Evolutionary conservation across 2,113 vertebrate genomes (phyloP).

Genomic region (Sorex fumeus): DNA sequence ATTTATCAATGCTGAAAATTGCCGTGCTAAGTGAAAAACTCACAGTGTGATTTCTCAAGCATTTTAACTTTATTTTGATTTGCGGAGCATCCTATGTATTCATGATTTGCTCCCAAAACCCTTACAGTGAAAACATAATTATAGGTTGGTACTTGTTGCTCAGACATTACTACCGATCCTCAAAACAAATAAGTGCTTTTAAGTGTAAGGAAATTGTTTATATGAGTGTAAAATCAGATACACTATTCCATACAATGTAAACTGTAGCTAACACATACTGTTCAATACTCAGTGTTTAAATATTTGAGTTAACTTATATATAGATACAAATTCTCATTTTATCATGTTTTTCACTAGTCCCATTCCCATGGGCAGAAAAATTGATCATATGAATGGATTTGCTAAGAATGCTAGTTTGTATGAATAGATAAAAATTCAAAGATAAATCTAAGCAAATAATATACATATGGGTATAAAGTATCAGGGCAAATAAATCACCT

Average conservation of each 20-base stretch:
- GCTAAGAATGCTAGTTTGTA: constrained; percentile 2
- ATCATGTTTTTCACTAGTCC: neutral
- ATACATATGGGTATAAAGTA: neutral
- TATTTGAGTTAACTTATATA: too few species aligned
- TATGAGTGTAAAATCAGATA: too few species aligned
- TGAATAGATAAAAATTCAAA: neutral
- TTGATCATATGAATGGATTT: constrained; percentile 7
- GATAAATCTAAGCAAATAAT: constrained; percentile 5
- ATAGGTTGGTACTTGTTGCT: too few species aligned
- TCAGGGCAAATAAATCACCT: constrained; percentile 21
- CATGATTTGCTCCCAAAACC: neutral
- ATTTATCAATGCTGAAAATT: constrained; percentile 47
- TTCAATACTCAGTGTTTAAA: too few species aligned
- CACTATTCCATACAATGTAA: too few species aligned
- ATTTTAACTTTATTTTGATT: constrained; percentile 46
- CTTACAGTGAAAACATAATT: constrained; percentile 25
- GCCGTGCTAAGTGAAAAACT: neutral
- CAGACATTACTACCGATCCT: too few species aligned
- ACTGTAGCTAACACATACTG: too few species aligned
- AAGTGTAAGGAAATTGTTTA: too few species aligned
- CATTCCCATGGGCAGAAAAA: neutral
- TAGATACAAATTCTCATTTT: constrained; percentile 20
- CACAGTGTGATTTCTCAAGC: neutral
- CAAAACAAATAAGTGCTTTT: too few species aligned
- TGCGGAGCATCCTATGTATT: neutral